phyloP scores from a whole-genome alignment of 2,888 invertebrate species.

The Scrobipalpa atriplicella region DNA sequence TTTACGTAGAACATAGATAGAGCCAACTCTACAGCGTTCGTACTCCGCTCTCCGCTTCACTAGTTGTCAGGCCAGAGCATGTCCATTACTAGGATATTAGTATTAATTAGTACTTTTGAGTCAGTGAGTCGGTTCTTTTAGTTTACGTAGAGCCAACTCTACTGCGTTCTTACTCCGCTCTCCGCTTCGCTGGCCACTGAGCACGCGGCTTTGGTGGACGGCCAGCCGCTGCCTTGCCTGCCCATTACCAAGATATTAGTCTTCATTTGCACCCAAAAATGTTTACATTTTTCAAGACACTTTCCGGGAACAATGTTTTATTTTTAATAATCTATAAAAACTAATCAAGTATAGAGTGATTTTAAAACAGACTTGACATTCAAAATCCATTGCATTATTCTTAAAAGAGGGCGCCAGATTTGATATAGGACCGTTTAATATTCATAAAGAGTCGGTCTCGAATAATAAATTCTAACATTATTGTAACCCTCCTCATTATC shows the following conservation, averaged over 20 bases:
- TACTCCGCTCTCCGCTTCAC: constrained; percentile 26
- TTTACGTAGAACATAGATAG: no score
- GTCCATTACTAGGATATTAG: constrained; percentile 57
- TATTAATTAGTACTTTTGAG: constrained; percentile 46
- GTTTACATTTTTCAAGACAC: constrained; percentile 6
- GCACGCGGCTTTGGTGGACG: no score
- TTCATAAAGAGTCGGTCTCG: constrained; percentile 14
- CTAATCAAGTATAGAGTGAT: neutral
- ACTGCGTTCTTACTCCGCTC: constrained; percentile 7
- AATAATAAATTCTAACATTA: constrained; percentile 18
- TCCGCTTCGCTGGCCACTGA: constrained; percentile 27
- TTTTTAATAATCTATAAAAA: neutral
- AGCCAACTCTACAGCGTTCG: neutral
- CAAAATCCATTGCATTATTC: neutral
- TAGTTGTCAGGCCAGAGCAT: constrained; percentile 6
- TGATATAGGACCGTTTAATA: constrained; percentile 15
- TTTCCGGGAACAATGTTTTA: neutral
- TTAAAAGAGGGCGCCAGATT: constrained; percentile 7
- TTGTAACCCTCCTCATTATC: constrained; percentile 18
- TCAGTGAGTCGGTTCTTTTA: neutral
- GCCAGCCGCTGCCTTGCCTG: constrained; percentile 36
- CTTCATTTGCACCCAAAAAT: constrained; percentile 44
- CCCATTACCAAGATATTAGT: constrained; percentile 59
- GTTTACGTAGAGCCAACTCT: neutral
- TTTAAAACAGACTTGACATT: neutral